A percentile compares a stretch with the other conserved stretches of the same genome.
phyloP scores from a whole-genome alignment of 1,140 invertebrate species.

The Neoseiulus cucumeris region DNA sequence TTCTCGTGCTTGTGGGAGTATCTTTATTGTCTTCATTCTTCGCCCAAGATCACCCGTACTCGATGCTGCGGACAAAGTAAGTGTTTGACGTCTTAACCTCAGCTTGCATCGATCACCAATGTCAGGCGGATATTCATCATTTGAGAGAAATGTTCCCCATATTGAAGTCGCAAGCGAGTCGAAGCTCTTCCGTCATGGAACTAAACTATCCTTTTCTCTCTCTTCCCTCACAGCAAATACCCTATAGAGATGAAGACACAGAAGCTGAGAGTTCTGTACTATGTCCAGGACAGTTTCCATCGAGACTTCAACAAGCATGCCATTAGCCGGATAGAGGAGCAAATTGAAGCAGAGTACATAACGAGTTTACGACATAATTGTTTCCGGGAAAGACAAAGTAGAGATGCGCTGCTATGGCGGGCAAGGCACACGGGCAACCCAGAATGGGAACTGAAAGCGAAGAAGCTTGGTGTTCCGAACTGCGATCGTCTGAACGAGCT shows the following conservation, averaged over 20 bases:
- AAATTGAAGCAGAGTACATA: conserved; percentile 5
- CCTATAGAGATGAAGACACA: not conserved
- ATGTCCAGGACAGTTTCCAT: not conserved
- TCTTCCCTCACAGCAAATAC: not conserved
- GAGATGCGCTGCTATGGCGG: not conserved
- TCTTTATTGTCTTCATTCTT: not conserved
- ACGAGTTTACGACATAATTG: not conserved
- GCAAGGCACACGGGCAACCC: not conserved
- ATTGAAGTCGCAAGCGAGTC: too few relatives aligned
- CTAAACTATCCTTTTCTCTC: not conserved
- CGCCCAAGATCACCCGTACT: not conserved
- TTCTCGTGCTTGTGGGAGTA: not conserved
- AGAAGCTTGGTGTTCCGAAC: not conserved
- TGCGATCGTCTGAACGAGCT: not conserved
- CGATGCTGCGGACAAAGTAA: not conserved
- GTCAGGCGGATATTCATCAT: not conserved
- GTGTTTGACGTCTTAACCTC: not conserved
- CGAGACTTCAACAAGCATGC: not conserved
- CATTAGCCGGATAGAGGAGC: not conserved
- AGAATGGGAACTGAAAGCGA: not conserved
- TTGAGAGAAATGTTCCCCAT: not conserved
- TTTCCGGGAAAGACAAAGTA: not conserved
- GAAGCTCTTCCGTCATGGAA: not conserved
- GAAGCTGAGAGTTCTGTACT: not conserved
- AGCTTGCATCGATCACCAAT: too few relatives aligned